Evolutionary conservation across 2,888 invertebrate genomes (phyloP).

Genomic region (Drosophila prolongata): DNA sequence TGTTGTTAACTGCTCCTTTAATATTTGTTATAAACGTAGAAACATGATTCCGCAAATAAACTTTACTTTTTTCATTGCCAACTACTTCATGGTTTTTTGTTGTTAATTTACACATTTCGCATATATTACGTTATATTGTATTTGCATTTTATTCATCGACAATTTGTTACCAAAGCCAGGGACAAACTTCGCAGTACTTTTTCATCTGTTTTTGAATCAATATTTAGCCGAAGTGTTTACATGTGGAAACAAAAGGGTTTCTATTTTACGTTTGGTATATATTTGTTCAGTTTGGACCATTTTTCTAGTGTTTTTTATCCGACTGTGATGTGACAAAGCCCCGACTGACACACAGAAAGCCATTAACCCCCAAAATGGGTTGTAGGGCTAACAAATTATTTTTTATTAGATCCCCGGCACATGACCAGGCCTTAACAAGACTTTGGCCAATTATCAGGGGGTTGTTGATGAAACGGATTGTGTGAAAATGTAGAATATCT

Average conservation of each 20-base stretch:
- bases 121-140: conserved; percentile 27
- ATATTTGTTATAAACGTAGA: too few species aligned
- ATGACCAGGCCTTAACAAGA: conserved; percentile 34
- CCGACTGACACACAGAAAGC: conserved; percentile 41
- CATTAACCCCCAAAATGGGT: conserved; percentile 33
- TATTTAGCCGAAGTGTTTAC: conserved; percentile 51
- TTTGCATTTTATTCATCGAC: conserved; percentile 29
- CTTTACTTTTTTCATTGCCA: conserved; percentile 2
- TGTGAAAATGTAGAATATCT: conserved; percentile 21
- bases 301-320: conserved; percentile 46
- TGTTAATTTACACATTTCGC: conserved; percentile 43
- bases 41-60: not conserved
- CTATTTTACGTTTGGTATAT: conserved; percentile 43
- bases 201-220: conserved; percentile 45
- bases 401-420: conserved; percentile 36
- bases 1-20: too few species aligned
- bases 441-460: conserved; percentile 32
- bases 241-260: conserved; percentile 27
- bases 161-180: conserved; percentile 8
- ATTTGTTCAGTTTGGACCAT: conserved; percentile 10
- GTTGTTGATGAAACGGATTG: conserved; percentile 29
- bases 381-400: conserved; percentile 22
- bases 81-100: conserved; percentile 5
- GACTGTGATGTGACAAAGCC: conserved; percentile 62
- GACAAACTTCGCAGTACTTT: conserved; percentile 3